Evolutionary conservation across 2,888 invertebrate genomes (phyloP).

Genomic region (Nephrotoma appendiculata): DNA sequence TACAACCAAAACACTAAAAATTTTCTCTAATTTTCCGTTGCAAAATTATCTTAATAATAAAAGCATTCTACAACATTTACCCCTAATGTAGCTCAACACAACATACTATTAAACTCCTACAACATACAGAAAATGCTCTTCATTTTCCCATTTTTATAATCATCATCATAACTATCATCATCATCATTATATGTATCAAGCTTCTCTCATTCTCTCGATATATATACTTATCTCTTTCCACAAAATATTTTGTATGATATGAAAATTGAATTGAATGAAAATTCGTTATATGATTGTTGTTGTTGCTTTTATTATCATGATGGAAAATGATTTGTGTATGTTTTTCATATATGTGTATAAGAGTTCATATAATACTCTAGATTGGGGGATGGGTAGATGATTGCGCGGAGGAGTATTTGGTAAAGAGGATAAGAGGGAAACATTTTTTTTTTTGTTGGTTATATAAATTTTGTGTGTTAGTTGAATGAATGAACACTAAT

Average conservation of each 20-base stretch:
- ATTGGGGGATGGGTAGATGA: neutral
- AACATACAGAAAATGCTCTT: neutral
- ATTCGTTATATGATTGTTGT: neutral
- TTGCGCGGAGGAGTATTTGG: neutral
- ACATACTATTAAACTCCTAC: neutral
- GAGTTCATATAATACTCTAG: neutral
- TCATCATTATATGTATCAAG: neutral
- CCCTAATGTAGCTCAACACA: neutral
- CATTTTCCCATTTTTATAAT: neutral
- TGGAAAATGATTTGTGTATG: neutral
- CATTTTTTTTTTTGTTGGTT: neutral
- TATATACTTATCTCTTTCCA: neutral
- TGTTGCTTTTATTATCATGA: neutral
- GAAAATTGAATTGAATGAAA: conserved; percentile 3
- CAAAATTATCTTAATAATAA: neutral
- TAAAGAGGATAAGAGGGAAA: neutral
- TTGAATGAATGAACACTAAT: conserved; percentile 4
- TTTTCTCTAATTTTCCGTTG: neutral
- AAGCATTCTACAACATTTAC: neutral
- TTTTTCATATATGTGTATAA: neutral
- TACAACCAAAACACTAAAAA: neutral
- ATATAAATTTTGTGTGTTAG: neutral
- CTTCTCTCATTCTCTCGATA: neutral
- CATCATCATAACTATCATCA: neutral
- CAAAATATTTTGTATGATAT: neutral